Percentiles rank a stretch among this genome's conserved stretches.
Evolutionary conservation across 2,888 invertebrate genomes (phyloP).

Genomic region (Eulithis prunata): DNA sequence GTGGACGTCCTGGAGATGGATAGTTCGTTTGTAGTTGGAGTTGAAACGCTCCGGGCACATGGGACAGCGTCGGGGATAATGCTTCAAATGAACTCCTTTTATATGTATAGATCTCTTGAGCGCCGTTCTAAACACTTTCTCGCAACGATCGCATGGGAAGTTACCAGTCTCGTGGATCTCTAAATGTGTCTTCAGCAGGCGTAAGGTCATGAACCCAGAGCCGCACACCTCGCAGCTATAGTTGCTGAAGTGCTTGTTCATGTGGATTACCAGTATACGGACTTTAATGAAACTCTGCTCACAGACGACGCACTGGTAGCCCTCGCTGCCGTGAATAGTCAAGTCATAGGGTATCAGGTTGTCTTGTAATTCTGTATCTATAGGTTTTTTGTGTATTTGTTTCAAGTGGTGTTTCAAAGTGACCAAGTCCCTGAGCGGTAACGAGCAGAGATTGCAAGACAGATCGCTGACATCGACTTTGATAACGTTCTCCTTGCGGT

Average conservation of each 20-base stretch:
- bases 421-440: slow-evolving; percentile 52
- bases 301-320: slow-evolving; percentile 72
- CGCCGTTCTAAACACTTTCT: slow-evolving; percentile 72
- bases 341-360: slow-evolving; percentile 77
- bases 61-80: slow-evolving; percentile 71
- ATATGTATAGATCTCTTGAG: slow-evolving; percentile 72
- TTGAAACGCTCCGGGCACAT: slow-evolving; percentile 78
- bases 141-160: slow-evolving; percentile 72
- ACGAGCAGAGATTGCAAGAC: slow-evolving; percentile 66
- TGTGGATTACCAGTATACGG: slow-evolving; percentile 73
- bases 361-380: slow-evolving; percentile 71
- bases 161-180: slow-evolving; percentile 77
- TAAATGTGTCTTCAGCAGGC: slow-evolving; percentile 74
- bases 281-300: slow-evolving; percentile 72
- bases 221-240: slow-evolving; percentile 79
- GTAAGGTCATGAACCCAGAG: slow-evolving; percentile 75
- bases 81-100: slow-evolving; percentile 74
- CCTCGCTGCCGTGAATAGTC: slow-evolving; percentile 53
- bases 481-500: slow-evolving; percentile 69
- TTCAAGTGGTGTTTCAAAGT: slow-evolving; percentile 70
- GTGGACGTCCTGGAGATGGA: slow-evolving; percentile 78
- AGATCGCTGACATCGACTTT: slow-evolving; percentile 75
- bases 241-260: slow-evolving; percentile 79
- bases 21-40: slow-evolving; percentile 75
- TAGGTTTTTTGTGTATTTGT: slow-evolving; percentile 62